phyloP scores from a whole-genome alignment of 1,140 invertebrate genomes.

The Chironomus striatipennis region DNA sequence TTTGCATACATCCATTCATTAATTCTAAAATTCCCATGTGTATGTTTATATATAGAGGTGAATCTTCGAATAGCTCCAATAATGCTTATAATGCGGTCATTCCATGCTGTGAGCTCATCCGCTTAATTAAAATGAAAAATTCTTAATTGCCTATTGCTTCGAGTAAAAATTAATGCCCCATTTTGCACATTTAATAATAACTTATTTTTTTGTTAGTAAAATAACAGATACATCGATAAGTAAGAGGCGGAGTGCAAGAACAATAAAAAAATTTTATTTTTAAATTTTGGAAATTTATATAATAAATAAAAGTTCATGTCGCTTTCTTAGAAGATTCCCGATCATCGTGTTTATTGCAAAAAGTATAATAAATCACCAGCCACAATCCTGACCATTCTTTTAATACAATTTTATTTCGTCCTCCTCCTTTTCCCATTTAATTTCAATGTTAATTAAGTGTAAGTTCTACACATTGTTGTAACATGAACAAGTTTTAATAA shows the following conservation, averaged over 20 bases:
- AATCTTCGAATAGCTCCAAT: neutral
- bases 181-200: neutral
- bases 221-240: too few relatives aligned
- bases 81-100: neutral
- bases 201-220: neutral
- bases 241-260: neutral
- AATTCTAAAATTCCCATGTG: too few relatives aligned
- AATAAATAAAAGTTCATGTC: too few relatives aligned
- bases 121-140: constrained; percentile 4
- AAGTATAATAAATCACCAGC: neutral
- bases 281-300: too few relatives aligned
- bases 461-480: neutral
- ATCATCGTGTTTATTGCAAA: neutral
- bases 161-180: neutral
- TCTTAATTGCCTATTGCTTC: neutral
- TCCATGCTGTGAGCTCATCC: constrained; percentile 5
- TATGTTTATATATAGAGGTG: neutral
- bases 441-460: neutral
- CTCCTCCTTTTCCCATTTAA: neutral
- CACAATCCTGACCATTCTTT: neutral
- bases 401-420: neutral
- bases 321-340: neutral
- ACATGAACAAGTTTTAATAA: neutral
- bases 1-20: neutral
- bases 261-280: neutral